phyloP scores from a whole-genome alignment of 2,797 vertebrate species.

The Helarctos malayanus region DNA sequence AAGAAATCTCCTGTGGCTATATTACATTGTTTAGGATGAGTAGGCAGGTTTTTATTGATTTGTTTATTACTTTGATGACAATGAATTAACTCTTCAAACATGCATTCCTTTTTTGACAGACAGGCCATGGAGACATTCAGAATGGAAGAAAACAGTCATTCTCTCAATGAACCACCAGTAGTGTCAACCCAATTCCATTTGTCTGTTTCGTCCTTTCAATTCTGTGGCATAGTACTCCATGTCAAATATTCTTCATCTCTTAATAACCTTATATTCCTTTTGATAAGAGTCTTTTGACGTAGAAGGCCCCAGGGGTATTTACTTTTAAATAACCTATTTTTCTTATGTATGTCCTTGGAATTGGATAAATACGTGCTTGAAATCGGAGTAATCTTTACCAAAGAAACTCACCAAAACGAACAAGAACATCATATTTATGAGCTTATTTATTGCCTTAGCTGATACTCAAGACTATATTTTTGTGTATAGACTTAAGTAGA shows the following conservation, averaged over 20 bases:
- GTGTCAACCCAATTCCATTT: neutral
- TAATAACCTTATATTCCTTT: neutral
- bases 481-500: neutral
- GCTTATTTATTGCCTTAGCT: neutral
- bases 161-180: neutral
- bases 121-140: neutral
- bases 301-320: neutral
- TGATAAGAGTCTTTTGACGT: neutral
- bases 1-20: neutral
- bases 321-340: neutral
- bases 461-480: neutral
- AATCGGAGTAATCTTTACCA: neutral
- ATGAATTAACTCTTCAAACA: neutral
- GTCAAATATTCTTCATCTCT: neutral
- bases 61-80: slow-evolving; percentile 6
- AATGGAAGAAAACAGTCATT: neutral
- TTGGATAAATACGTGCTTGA: neutral
- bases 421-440: neutral
- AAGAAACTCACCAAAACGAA: neutral
- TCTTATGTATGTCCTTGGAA: neutral
- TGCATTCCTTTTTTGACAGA: neutral
- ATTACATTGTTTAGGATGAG: neutral
- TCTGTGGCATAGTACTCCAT: neutral
- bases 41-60: neutral
- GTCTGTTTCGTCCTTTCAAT: neutral